A percentile compares a stretch with the other conserved stretches of the same genome.
These are phyloP conservation scores for Tokudaia muenninki DNA, from an alignment of 2,797 vertebrate species.

Conservation along the genomic window DNA sequence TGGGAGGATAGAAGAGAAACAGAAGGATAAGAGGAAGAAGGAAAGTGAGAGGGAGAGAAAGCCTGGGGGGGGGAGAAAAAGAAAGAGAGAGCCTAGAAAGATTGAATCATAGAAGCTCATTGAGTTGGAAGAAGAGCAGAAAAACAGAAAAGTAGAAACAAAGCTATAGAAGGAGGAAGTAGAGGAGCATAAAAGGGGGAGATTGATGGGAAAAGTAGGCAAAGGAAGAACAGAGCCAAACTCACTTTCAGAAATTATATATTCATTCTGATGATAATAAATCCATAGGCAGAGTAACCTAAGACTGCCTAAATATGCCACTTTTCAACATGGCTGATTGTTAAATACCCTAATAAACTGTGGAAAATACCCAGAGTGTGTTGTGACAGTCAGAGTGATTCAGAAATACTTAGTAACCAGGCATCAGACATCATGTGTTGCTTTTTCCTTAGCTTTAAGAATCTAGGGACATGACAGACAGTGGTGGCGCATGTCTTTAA, in stretches of 20 bases:
- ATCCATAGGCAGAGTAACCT: background rate
- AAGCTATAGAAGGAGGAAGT: background rate
- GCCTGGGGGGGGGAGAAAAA: background rate
- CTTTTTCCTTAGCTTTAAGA: background rate
- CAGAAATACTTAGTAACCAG: background rate
- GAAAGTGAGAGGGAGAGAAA: too few species aligned
- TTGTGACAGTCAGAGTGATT: background rate
- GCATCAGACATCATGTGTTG: background rate
- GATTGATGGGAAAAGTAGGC: background rate
- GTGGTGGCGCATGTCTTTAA: too few species aligned
- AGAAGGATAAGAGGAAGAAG: background rate
- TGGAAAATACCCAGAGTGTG: background rate
- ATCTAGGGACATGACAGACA: background rate
- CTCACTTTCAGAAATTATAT: background rate
- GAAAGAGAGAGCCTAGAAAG: background rate
- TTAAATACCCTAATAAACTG: background rate
- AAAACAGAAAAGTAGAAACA: background rate
- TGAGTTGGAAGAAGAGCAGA: background rate
- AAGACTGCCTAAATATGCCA: background rate
- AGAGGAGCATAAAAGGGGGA: background rate
- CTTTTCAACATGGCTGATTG: background rate
- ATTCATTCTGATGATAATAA: background rate
- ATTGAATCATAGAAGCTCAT: too few species aligned
- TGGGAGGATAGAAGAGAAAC: background rate
- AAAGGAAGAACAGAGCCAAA: background rate